Evolutionary conservation across 2,888 invertebrate species (phyloP).

Genomic region (Autographa gamma): DNA sequence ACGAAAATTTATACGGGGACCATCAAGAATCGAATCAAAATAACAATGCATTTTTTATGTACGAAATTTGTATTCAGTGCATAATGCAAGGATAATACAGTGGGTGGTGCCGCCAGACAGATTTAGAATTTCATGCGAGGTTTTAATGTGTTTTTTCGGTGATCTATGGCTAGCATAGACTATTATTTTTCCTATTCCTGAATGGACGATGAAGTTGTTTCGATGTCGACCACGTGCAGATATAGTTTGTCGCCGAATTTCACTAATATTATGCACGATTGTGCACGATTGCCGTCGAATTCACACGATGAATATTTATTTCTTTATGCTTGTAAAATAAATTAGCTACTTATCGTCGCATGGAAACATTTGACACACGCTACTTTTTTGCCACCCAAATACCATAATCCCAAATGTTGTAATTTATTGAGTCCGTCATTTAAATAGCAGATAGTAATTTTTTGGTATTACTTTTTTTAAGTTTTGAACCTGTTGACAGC

Average conservation of each 20-base stretch:
- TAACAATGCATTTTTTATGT: constrained; percentile 78
- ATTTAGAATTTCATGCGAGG: constrained; percentile 79
- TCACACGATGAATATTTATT: constrained; percentile 43
- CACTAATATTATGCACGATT: constrained; percentile 36
- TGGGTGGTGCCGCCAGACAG: constrained; percentile 79
- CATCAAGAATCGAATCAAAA: constrained; percentile 78
- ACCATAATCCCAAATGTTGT: constrained; percentile 18
- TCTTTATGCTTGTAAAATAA: constrained; percentile 16
- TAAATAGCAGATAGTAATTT: constrained; percentile 31
- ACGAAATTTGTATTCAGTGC: constrained; percentile 81
- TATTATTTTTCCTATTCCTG: constrained; percentile 44
- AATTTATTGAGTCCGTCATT: constrained; percentile 12
- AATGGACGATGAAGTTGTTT: constrained; percentile 42
- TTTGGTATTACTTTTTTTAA: constrained; percentile 53
- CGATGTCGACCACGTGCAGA: constrained; percentile 46
- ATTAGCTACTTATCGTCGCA: constrained; percentile 24
- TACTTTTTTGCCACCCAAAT: constrained; percentile 30
- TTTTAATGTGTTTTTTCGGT: constrained; percentile 66
- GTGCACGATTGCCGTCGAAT: constrained; percentile 25
- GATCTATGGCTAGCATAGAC: constrained; percentile 48
- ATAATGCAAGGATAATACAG: constrained; percentile 80
- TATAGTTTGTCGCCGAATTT: constrained; percentile 41
- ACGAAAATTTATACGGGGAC: constrained; percentile 76
- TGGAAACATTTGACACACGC: constrained; percentile 8
- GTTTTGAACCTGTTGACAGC: constrained; percentile 74